These are phyloP conservation scores for Callaeas wilsoni DNA, from an alignment of 2,113 vertebrate genomes.

Conservation along the genomic window DNA sequence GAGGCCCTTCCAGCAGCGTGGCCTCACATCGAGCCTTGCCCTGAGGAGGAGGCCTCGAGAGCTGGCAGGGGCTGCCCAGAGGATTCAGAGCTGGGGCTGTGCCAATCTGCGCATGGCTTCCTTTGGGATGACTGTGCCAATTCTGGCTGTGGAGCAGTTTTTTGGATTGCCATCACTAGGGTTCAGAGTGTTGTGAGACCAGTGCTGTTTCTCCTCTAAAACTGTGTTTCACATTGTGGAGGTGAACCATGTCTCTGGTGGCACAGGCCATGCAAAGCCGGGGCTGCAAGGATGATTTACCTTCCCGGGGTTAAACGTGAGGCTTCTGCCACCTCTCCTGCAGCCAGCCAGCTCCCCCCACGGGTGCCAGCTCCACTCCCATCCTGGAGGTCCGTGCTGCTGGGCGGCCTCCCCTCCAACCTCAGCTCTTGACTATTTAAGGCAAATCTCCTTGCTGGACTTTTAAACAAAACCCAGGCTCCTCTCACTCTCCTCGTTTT, in stretches of 20 bases:
- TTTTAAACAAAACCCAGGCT: slow-evolving; percentile 67
- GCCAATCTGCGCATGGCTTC: neutral
- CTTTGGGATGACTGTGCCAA: neutral
- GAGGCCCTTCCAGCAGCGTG: neutral
- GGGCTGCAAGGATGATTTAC: neutral
- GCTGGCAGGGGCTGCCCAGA: neutral
- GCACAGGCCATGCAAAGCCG: accelerated
- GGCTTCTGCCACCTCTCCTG: neutral
- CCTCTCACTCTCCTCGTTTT: slow-evolving; percentile 53
- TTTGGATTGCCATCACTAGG: neutral
- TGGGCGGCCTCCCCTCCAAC: slow-evolving; percentile 3
- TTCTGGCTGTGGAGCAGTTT: neutral
- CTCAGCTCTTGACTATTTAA: slow-evolving; percentile 72
- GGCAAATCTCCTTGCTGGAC: slow-evolving; percentile 64
- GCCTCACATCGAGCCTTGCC: neutral
- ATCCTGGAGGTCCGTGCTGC: neutral
- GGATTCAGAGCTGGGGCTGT: neutral
- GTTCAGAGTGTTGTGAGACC: neutral
- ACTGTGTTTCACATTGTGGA: accelerated
- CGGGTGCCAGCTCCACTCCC: neutral
- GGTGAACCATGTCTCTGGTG: accelerated
- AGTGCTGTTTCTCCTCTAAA: accelerated
- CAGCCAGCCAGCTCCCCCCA: neutral
- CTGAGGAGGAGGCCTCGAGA: neutral
- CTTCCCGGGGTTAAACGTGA: neutral